Conservation (phyloP, 2,113 vertebrate genomes). For the Ophiodon elongatus region DNA sequence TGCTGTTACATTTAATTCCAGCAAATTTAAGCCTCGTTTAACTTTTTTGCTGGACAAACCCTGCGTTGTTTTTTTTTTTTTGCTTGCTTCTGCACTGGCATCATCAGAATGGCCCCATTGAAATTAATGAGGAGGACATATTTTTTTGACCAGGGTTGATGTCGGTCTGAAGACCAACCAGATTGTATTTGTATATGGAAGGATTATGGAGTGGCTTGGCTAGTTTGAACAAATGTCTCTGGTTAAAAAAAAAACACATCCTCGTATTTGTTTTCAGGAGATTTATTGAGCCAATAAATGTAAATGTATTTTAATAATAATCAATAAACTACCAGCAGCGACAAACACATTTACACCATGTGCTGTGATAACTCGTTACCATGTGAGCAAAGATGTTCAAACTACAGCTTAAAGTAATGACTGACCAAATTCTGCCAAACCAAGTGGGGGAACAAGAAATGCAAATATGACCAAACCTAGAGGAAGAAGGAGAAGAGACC, state of each 20-base stretch:
- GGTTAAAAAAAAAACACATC: not conserved
- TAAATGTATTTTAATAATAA: not conserved
- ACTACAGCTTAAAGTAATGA: not conserved
- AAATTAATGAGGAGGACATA: slow-evolving; percentile 33
- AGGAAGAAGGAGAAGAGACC: not conserved
- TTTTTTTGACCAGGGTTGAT: slow-evolving; percentile 28
- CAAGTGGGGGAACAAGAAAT: not conserved
- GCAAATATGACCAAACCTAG: not conserved
- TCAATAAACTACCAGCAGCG: not conserved
- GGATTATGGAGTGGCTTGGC: not conserved
- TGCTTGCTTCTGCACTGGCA: slow-evolving; percentile 4
- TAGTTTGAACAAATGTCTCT: slow-evolving; percentile 47
- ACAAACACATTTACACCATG: not conserved
- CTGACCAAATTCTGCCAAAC: not conserved
- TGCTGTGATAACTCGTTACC: not conserved
- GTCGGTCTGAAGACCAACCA: slow-evolving; percentile 4
- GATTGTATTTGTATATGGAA: not conserved
- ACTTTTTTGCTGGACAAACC: not conserved
- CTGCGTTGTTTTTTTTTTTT: not conserved
- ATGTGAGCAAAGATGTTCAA: not conserved
- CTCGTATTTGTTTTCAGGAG: not conserved
- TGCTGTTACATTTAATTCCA: slow-evolving; percentile 24
- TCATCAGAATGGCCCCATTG: slow-evolving; percentile 27
- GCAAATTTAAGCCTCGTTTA: not conserved
- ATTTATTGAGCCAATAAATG: not conserved